phyloP scores from a whole-genome alignment of 2,113 vertebrate species.

The Pedetes capensis region DNA sequence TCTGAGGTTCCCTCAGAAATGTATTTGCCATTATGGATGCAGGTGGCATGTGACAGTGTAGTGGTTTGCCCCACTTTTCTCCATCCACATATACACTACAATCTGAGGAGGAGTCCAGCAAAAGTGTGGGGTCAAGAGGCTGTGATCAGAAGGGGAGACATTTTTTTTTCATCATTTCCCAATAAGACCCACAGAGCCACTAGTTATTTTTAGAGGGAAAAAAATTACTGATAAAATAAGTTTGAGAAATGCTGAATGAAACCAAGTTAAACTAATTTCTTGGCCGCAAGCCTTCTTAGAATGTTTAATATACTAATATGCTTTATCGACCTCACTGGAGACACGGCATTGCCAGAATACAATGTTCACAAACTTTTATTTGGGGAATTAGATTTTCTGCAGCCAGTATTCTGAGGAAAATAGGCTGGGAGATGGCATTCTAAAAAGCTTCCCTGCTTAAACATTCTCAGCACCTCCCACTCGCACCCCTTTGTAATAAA shows the following conservation, averaged over 20 bases:
- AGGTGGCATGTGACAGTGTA: background rate
- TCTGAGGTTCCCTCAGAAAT: background rate
- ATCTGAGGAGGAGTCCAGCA: background rate
- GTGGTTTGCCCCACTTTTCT: background rate
- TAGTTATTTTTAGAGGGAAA: background rate
- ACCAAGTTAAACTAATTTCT: background rate
- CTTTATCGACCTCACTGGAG: background rate
- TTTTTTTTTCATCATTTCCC: background rate
- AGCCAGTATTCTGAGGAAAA: background rate
- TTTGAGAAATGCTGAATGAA: background rate
- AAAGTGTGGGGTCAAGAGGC: background rate
- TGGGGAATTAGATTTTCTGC: conserved; percentile 29
- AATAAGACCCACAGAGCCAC: background rate
- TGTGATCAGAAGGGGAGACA: background rate
- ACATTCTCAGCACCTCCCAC: background rate
- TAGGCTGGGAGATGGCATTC: background rate
- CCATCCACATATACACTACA: background rate
- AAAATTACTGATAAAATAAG: background rate
- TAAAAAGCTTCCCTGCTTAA: background rate
- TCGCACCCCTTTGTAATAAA: background rate
- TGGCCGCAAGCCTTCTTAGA: background rate
- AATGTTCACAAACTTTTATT: background rate
- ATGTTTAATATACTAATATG: background rate
- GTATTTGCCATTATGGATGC: background rate
- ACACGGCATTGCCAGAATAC: background rate